These are phyloP conservation scores for Ptiloglossa arizonensis DNA, from an alignment of 1,140 invertebrate genomes.

Conservation along the genomic window DNA sequence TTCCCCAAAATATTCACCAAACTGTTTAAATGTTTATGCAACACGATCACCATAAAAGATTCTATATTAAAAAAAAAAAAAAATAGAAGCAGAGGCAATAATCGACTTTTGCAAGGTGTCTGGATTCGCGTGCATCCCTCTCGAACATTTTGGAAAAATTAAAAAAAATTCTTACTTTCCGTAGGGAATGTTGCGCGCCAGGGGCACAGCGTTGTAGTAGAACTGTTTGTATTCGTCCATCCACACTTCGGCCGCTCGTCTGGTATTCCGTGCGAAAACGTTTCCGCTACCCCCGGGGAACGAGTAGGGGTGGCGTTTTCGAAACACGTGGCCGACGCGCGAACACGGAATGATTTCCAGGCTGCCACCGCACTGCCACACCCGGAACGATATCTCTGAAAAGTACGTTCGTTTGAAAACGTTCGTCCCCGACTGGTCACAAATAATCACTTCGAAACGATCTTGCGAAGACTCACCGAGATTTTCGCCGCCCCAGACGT, in stretches of 20 bases:
- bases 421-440: neutral
- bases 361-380: conserved; percentile 98
- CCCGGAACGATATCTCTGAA: conserved; percentile 88
- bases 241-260: conserved; percentile 96
- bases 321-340: conserved; percentile 94
- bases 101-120: no score
- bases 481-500: conserved; percentile 97
- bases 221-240: conserved; percentile 97
- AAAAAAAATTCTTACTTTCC: conserved; percentile 89
- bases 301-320: conserved; percentile 97
- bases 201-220: conserved; percentile 93
- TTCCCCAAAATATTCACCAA: no score
- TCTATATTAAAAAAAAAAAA: no score
- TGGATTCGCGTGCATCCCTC: no score
- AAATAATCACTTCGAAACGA: neutral
- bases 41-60: no score
- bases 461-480: conserved; percentile 81
- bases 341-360: conserved; percentile 97
- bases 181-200: conserved; percentile 92
- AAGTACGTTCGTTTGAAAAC: conserved; percentile 25
- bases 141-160: neutral
- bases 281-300: conserved; percentile 96
- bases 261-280: conserved; percentile 93
- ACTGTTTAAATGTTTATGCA: no score
- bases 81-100: no score